A percentile compares a stretch with the other conserved stretches of the same genome.
These are phyloP conservation scores for Craterocephalus amniculus DNA, from an alignment of 2,797 vertebrate species.

Conservation along the genomic window DNA sequence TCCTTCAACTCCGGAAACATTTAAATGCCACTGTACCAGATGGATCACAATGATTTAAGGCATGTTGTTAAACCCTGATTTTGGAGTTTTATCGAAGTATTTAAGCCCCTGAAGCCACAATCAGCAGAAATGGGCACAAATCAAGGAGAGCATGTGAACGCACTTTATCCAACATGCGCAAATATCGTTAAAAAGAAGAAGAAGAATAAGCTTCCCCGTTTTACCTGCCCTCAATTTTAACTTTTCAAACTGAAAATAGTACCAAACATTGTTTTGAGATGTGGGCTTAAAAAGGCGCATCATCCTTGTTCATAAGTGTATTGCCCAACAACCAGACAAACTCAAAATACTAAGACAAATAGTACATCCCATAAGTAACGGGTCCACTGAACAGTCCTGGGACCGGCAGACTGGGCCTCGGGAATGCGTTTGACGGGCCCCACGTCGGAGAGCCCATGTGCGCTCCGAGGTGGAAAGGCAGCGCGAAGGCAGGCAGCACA, in stretches of 20 bases:
- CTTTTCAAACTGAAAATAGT: constrained; percentile 16
- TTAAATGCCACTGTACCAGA: constrained; percentile 23
- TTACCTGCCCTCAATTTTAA: neutral
- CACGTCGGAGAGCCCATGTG: constrained; percentile 82
- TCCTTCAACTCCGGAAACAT: constrained; percentile 35
- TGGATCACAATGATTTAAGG: constrained; percentile 44
- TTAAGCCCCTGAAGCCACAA: constrained; percentile 31
- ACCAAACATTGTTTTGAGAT: constrained; percentile 16
- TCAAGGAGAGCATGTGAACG: constrained; percentile 8
- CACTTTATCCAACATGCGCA: constrained; percentile 17
- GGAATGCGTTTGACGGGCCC: constrained; percentile 77
- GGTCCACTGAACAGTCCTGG: constrained; percentile 86
- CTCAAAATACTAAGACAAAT: constrained; percentile 81
- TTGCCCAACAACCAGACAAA: constrained; percentile 26
- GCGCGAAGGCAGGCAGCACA: constrained; percentile 84
- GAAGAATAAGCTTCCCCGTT: neutral
- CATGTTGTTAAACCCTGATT: constrained; percentile 50
- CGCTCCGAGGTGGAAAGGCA: constrained; percentile 85
- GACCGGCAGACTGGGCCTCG: constrained; percentile 81
- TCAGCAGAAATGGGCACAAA: constrained; percentile 24
- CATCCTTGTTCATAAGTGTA: constrained; percentile 39
- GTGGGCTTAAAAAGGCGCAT: constrained; percentile 7
- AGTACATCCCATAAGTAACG: constrained; percentile 89
- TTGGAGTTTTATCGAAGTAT: constrained; percentile 19
- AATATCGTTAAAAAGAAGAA: neutral